A percentile compares a stretch with the other conserved stretches of the same genome.
Evolutionary conservation across 2,797 vertebrate genomes (phyloP).

Genomic region (Phoxinus dragarum): DNA sequence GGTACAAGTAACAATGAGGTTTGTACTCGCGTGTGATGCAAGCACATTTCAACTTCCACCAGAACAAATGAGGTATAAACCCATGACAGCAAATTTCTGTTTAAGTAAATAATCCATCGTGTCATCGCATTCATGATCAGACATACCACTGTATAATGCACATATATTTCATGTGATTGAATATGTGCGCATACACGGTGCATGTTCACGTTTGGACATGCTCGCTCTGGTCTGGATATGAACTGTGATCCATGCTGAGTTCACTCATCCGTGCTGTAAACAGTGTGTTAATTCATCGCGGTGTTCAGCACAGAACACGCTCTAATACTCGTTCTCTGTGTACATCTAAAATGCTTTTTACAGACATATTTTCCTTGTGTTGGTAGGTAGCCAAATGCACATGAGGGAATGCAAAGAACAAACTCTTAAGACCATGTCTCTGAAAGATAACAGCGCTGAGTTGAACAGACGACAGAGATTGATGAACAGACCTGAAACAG

Average conservation of each 20-base stretch:
- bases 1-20: background rate
- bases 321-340: background rate
- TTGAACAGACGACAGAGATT: too few relatives aligned
- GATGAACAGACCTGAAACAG: too few relatives aligned
- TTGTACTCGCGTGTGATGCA: background rate
- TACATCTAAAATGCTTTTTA: background rate
- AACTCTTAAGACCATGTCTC: background rate
- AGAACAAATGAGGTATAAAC: background rate
- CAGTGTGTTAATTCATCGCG: background rate
- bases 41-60: too few relatives aligned
- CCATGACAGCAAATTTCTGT: background rate
- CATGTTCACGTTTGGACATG: background rate
- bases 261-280: background rate
- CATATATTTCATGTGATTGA: background rate
- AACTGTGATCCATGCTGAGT: background rate
- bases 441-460: too few relatives aligned
- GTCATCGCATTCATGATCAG: background rate
- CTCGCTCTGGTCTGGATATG: background rate
- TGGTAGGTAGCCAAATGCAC: background rate
- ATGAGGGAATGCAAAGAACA: background rate
- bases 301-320: background rate
- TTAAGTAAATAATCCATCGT: background rate
- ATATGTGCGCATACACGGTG: background rate
- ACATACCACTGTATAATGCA: background rate
- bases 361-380: background rate